Base-by-base conservation (phyloP, 2,797 vertebrate genomes). In the Astyanax mexicanus region DNA sequence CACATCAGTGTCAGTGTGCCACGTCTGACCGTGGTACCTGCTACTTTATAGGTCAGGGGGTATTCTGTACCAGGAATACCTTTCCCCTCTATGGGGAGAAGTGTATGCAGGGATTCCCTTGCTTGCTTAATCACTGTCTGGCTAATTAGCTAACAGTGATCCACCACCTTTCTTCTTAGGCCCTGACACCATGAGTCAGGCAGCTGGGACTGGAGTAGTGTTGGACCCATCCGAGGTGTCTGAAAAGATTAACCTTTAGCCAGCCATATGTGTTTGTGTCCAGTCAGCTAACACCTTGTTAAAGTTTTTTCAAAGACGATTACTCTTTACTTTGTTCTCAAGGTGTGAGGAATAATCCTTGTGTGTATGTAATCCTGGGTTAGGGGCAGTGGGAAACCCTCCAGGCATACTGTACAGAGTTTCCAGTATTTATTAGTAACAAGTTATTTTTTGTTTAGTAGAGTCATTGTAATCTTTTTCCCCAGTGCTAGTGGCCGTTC, bases 131-230 rank as follows among this genome's bases (percentile, higher is more conserved):
- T 61, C 32, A 61, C 58, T 45, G 5, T 42, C 55, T 47, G 15
- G 11, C 17, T 65, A 65, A 74, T 74, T 47, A 69, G 57, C 64
- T 69, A 69, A 69, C 55, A 6, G 0, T 69, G 66, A 79, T 79
- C 71, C 52, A 29, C 51, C 27, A 27, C 60, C 27, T 62, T 37
- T 52, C 68, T 74, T 74, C 35, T 62, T 38, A 69, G 44, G 51
- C 65, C 54, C 72, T 52, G 54, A 73, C 40, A 49, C 44, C 2
- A 6, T 58, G 25, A 60, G 23, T 61, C 1, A 12, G 61, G 66
- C 67, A 44, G 1, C 23, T 32, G 52, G 25, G 27, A 45, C 32
- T 66, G 45, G 60, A 4, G 60, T 44, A 15, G 51, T 58, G 54
- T 12, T 29, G 40, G 27, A 57, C 13, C 61, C 29, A 38, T n/a